Base-by-base conservation (phyloP, 2,797 vertebrate genomes). In the Eospalax fontanierii region DNA sequence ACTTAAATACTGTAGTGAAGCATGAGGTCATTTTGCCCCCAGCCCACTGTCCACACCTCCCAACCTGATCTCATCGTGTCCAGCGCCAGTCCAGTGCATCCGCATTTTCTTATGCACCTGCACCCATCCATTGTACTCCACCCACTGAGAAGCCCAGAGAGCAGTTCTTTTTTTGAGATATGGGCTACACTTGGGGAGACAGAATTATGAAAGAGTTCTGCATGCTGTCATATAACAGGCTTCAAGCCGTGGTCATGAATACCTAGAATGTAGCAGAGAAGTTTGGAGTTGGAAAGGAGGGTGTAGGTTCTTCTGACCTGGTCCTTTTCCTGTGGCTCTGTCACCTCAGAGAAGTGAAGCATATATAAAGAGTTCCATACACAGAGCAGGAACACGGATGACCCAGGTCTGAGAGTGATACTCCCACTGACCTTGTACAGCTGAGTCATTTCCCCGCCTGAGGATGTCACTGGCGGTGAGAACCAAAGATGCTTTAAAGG, bases 71-170 rank as follows among this genome's bases (percentile, higher is more conserved):
- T 30, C 10, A 59, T 50, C 35, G 12, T 35, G 6, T 11, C n/a
- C 12, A 30, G 15, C 38, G 12, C 38, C 30, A 24, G 5, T 50
- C 33, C 68, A 43, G 40, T 2, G 40, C 38, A 50, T 28, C 2
- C 87, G 46, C 6, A 68, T 4, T 54, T 1, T 65, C 40, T 22
- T 71, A 33, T 50, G 18, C 16, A 57, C 24, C 57, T 46, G 24
- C 33, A 35, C 0, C 1, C 18, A 1, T 76, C n/a, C 11, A 33
- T 59, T 4, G 26, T 2, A 38, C 1, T 9, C 10, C 4, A 30
- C 2, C 6, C 21, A 74, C 4, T 50, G 19, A 30, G 50, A 57
- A 80, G 1, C n/a, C 28, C 28, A 73, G 11, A 21, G 1, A 71
- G 50, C n/a, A n/a, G 28, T 22, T 84, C 79, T 65, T 38, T 65